These are phyloP conservation scores for Philotrypesis tridentata DNA, from an alignment of 1,140 invertebrate genomes.

Conservation along the genomic window DNA sequence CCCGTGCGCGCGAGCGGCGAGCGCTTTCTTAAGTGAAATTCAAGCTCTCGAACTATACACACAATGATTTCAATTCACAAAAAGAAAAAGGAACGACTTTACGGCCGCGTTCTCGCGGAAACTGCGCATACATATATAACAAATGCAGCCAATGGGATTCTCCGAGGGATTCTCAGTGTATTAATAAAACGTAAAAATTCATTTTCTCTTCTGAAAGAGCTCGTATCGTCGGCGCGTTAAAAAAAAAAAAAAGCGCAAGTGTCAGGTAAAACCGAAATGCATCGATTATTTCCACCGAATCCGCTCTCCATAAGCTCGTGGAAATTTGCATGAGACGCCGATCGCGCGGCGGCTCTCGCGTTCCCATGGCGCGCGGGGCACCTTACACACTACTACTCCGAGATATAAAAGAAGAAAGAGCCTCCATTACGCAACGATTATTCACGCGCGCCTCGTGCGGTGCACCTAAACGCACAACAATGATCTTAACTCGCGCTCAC, in stretches of 20 bases:
- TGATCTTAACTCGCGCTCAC: too few species aligned
- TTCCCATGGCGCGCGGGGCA: neutral
- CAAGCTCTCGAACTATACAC: neutral
- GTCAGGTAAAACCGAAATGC: neutral
- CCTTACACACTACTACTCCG: too few species aligned
- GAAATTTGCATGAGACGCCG: constrained; percentile 20
- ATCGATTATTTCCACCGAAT: neutral
- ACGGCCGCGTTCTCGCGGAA: too few species aligned
- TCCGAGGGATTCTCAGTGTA: too few species aligned
- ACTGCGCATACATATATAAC: too few species aligned
- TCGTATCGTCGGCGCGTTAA: too few species aligned
- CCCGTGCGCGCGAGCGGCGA: too few species aligned
- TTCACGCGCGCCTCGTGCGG: neutral
- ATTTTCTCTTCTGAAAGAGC: too few species aligned
- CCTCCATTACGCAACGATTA: constrained; percentile 28
- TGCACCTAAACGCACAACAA: neutral
- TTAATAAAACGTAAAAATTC: too few species aligned
- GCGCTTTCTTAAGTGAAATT: neutral
- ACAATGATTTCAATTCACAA: neutral
- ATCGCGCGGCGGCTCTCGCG: neutral
- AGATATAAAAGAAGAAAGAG: constrained; percentile 9
- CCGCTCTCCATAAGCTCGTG: neutral
- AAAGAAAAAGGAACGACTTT: neutral
- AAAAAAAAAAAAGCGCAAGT: too few species aligned
- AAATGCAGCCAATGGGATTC: too few species aligned